Percentiles rank a stretch among this genome's conserved stretches.
Conservation (phyloP, 2,888 invertebrate genomes). For the Drosophila mimetica region DNA sequence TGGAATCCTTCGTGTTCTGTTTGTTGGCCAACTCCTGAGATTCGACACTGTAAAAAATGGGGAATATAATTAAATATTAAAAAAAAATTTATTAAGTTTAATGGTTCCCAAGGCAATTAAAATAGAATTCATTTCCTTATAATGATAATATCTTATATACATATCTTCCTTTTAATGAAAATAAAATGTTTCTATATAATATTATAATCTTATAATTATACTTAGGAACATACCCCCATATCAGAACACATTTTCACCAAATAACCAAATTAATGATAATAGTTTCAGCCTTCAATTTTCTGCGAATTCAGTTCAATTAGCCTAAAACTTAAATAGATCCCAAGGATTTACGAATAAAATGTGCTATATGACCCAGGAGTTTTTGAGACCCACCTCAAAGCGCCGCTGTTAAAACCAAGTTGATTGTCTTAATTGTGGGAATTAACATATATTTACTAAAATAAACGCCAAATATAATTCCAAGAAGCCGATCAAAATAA, state of each 20-base stretch:
- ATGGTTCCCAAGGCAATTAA: too few relatives aligned
- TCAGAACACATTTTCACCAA: background rate
- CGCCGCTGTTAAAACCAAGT: conserved; percentile 2
- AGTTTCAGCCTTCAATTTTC: conserved; percentile 3
- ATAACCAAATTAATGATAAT: conserved; percentile 4
- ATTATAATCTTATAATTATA: too few relatives aligned
- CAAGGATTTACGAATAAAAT: conserved; percentile 18
- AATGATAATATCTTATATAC: too few relatives aligned
- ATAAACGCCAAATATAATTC: conserved; percentile 24
- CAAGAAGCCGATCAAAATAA: conserved; percentile 39
- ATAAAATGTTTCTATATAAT: too few relatives aligned
- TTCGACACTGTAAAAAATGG: conserved; percentile 16
- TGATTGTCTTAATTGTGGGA: conserved; percentile 38
- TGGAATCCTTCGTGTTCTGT: background rate
- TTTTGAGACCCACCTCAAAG: conserved; percentile 9
- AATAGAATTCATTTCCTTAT: too few relatives aligned
- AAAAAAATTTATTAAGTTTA: too few relatives aligned
- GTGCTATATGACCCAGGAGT: conserved; percentile 32
- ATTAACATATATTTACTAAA: conserved; percentile 48
- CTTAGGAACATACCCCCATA: too few relatives aligned
- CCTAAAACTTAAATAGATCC: conserved; percentile 18
- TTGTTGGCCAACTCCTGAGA: conserved; percentile 2
- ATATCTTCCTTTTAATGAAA: too few relatives aligned
- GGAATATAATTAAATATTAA: too few relatives aligned
- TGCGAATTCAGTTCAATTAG: conserved; percentile 20